Evolutionary conservation across 2,888 invertebrate species (phyloP).

Genomic region (Zhengitettix transpicula): DNA sequence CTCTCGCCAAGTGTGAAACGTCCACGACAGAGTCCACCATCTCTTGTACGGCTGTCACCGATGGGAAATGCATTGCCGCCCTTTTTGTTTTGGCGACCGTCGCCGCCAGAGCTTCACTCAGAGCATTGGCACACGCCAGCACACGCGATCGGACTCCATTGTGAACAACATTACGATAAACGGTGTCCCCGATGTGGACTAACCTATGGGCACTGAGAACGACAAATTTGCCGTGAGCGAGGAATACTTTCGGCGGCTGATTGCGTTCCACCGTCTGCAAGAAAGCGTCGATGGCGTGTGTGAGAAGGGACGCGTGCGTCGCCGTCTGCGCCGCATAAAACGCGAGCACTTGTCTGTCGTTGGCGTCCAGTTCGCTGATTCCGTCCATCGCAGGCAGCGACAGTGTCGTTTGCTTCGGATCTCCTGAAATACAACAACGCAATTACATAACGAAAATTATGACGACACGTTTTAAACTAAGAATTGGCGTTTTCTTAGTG

Average conservation of each 20-base stretch:
- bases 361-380: slow-evolving; percentile 39
- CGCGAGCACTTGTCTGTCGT: slow-evolving; percentile 66
- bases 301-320: slow-evolving; percentile 67
- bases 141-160: slow-evolving; percentile 56
- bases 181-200: slow-evolving; percentile 86
- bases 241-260: slow-evolving; percentile 80
- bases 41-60: slow-evolving; percentile 74
- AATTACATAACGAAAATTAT: no score
- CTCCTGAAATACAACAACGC: background rate
- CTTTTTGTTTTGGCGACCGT: slow-evolving; percentile 79
- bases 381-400: slow-evolving; percentile 1
- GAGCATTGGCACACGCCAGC: slow-evolving; percentile 56
- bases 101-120: slow-evolving; percentile 64
- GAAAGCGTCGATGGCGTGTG: slow-evolving; percentile 84
- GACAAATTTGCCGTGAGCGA: slow-evolving; percentile 87
- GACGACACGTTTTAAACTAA: no score
- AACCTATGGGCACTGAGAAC: slow-evolving; percentile 85
- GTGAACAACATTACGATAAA: slow-evolving; percentile 68
- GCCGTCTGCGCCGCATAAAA: slow-evolving; percentile 81
- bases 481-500: no score
- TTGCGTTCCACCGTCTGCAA: slow-evolving; percentile 80
- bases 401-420: background rate
- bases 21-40: slow-evolving; percentile 86
- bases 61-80: slow-evolving; percentile 83
- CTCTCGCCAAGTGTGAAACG: slow-evolving; percentile 68